phyloP scores from a whole-genome alignment of 1,140 invertebrate genomes.

The Diprion similis region DNA sequence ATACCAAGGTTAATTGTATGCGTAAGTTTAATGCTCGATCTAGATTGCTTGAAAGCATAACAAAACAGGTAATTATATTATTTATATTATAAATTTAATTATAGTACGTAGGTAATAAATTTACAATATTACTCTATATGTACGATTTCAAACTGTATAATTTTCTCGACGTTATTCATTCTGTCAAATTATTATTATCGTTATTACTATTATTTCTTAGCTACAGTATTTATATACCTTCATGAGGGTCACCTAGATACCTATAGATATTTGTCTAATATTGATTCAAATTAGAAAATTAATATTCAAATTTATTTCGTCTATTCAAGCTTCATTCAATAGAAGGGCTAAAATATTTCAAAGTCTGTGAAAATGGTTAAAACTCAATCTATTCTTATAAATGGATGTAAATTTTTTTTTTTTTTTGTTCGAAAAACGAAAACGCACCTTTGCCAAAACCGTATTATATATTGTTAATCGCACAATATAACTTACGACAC shows the following conservation, averaged over 20 bases:
- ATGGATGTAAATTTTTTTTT: too few species aligned
- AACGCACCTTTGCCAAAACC: too few species aligned
- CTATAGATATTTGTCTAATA: neutral
- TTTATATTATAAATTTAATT: neutral
- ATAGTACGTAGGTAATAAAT: neutral
- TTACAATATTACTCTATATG: conserved; percentile 8
- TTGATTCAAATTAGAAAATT: too few species aligned
- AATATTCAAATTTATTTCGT: too few species aligned
- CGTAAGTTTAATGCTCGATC: neutral
- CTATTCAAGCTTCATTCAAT: too few species aligned
- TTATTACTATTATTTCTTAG: too few species aligned
- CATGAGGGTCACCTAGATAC: neutral
- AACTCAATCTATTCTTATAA: too few species aligned
- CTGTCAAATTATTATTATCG: neutral
- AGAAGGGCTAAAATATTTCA: too few species aligned
- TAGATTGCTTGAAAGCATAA: neutral
- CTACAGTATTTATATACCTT: neutral
- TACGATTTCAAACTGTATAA: neutral
- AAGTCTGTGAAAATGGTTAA: too few species aligned
- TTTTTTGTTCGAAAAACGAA: too few species aligned
- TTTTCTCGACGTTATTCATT: neutral
- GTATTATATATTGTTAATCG: too few species aligned
- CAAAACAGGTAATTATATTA: neutral
- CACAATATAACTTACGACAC: too few species aligned
- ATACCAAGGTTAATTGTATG: neutral